Conservation (phyloP, 2,113 vertebrate species). For the Rhipidura dahli region DNA sequence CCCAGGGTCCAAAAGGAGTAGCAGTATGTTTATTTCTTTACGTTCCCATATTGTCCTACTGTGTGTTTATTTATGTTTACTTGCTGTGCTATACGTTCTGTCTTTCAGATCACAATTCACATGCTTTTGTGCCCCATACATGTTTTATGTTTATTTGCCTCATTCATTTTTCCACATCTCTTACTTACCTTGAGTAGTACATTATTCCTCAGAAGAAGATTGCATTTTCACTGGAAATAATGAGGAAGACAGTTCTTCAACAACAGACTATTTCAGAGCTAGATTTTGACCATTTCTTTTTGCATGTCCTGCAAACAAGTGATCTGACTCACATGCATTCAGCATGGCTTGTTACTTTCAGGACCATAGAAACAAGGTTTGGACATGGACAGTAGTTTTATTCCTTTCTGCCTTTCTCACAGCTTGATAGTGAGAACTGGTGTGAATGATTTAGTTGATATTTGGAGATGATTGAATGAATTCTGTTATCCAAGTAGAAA, state of each 20-base stretch:
- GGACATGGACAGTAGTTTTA: not conserved
- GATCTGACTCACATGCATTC: not conserved
- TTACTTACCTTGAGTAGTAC: not conserved
- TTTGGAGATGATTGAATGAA: not conserved
- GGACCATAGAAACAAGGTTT: not conserved
- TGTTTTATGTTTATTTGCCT: not conserved
- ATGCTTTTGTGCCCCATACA: not conserved
- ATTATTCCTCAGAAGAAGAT: not conserved
- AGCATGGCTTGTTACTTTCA: not conserved
- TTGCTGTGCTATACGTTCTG: not conserved
- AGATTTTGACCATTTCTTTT: not conserved
- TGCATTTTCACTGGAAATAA: not conserved
- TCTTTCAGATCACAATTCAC: not conserved
- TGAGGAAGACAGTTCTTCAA: not conserved
- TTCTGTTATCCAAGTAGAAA: not conserved
- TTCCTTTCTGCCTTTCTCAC: not conserved
- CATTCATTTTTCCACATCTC: not conserved
- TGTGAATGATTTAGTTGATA: not conserved
- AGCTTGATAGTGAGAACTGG: not conserved
- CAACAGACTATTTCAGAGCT: not conserved
- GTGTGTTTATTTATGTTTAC: not conserved
- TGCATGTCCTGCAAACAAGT: not conserved
- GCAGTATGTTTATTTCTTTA: constrained; percentile 75
- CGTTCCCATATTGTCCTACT: not conserved
- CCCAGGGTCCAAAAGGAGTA: constrained; percentile 85